phyloP scores from a whole-genome alignment of 2,797 vertebrate genomes.

The Crax fasciolata region DNA sequence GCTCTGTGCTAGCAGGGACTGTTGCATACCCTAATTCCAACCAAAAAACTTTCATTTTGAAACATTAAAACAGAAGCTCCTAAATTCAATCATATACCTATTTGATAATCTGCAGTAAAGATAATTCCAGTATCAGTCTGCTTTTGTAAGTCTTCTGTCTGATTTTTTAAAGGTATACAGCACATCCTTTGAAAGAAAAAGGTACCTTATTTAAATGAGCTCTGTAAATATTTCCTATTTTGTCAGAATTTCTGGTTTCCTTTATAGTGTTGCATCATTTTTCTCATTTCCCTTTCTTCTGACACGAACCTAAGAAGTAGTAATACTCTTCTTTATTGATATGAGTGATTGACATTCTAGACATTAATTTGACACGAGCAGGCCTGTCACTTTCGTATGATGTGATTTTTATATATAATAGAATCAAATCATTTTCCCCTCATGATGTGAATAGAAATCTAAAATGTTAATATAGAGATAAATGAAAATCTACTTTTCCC shows the following conservation, averaged over 20 bases:
- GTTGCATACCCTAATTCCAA: background rate
- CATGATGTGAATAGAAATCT: slow-evolving; percentile 3
- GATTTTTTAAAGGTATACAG: background rate
- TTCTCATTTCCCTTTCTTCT: background rate
- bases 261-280: background rate
- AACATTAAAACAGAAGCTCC: background rate
- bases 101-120: background rate
- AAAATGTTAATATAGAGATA: slow-evolving; percentile 1
- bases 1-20: background rate
- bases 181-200: background rate
- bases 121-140: background rate
- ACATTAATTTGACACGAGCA: background rate
- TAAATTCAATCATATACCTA: background rate
- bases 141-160: background rate
- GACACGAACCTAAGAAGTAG: background rate
- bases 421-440: slow-evolving; percentile 42
- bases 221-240: background rate
- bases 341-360: background rate
- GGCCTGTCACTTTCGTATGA: background rate
- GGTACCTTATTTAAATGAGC: background rate
- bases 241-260: background rate
- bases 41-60: background rate
- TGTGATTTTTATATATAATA: slow-evolving; percentile 38
- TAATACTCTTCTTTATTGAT: background rate
- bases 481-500: slow-evolving; percentile 9